phyloP scores from a whole-genome alignment of 2,113 vertebrate species.

The Rhinolophus sinicus region DNA sequence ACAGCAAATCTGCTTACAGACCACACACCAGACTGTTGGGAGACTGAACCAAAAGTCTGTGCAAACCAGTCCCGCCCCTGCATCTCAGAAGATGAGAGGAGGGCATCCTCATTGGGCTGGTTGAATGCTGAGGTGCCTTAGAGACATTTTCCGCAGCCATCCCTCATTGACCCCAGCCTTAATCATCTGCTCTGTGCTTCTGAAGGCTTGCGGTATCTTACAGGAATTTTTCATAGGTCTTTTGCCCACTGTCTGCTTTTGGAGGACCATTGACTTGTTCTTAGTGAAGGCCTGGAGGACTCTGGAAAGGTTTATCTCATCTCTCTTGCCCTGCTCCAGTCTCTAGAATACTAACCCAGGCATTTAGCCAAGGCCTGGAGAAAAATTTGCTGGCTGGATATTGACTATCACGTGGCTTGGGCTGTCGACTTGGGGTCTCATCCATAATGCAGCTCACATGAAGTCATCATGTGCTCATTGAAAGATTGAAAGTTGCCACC shows the following conservation, averaged over 20 bases:
- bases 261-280: background rate
- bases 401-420: background rate
- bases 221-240: background rate
- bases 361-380: background rate
- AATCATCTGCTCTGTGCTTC: background rate
- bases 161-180: background rate
- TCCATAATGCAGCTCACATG: background rate
- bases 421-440: background rate
- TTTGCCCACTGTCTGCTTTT: background rate
- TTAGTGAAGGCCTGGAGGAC: background rate
- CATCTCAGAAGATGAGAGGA: background rate
- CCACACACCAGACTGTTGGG: background rate
- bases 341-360: background rate
- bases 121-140: background rate
- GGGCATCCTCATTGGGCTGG: background rate
- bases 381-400: background rate
- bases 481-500: background rate
- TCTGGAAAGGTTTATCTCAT: background rate
- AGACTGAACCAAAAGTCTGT: background rate
- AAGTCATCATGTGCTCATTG: background rate
- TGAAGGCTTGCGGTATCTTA: background rate
- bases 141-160: background rate
- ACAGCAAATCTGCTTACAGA: background rate
- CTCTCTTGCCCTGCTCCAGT: background rate
- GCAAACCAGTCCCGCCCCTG: too few species aligned